Evolutionary conservation across 1,140 invertebrate genomes (phyloP), one percentile per base, ranked within the genome.

Genomic region (Cataglyphis hispanica): DNA sequence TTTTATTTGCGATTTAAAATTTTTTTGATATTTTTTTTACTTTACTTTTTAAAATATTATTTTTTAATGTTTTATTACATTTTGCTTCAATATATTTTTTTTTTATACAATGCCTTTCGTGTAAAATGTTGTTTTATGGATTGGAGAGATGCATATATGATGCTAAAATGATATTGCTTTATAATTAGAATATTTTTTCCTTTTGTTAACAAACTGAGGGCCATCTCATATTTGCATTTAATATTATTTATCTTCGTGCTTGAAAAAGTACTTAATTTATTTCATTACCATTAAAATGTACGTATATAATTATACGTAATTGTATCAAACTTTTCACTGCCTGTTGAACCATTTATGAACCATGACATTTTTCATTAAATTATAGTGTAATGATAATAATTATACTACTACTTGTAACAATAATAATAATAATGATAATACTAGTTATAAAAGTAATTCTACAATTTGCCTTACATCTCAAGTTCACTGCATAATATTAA

Each of bases 11-110:
- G 85, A 86, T 63, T 90, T 89, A 61, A 83, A 37, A 87, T 16
- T 50, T 88, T 89, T 92, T 92, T 86, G 74, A 90, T 87, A 90
- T 63, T 85, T 76, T 86, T 91, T 85, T n/a, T n/a, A n/a, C n/a
- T n/a, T n/a, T n/a, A 90, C 66, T 85, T 76, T 86, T 91, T 85
- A 87, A 56, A 84, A 75, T 81, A 43, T 72, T 86, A 37, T 87
- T 89, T 93, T 92, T 92, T 92, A 91, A 88, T 75, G 87, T 64
- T 92, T 92, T 91, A 77, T 77, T 11, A 3, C 5, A 50, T 46
- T n/a, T n/a, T 43, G 10, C 58, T 91, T 90, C 50, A 63, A 70
- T 31, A 70, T 89, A 84, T 63, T 87, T 88, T 70, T 87, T 63
- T 87, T 88, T 70, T 87, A 72, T 69, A 83, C 16, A 85, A 69